These are phyloP conservation scores for Halcyon chelicuti DNA, from an alignment of 2,797 vertebrate genomes.

Conservation along the genomic window DNA sequence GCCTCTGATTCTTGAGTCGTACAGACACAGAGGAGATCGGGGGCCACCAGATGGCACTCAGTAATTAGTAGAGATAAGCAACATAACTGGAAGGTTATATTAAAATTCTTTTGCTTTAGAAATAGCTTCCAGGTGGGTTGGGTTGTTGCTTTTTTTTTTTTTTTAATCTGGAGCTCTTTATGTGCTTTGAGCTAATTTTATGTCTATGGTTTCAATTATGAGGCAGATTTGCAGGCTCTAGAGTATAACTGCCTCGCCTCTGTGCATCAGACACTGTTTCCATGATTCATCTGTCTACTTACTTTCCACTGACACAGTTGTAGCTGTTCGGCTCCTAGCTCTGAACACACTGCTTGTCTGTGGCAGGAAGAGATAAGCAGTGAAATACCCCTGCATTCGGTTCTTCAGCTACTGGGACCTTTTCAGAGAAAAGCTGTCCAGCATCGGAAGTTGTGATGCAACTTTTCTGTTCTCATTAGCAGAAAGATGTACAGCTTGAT, in stretches of 20 bases:
- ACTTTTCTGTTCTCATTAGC: slow-evolving; percentile 27
- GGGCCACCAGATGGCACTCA: slow-evolving; percentile 54
- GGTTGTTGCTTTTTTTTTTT: not conserved
- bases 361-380: slow-evolving; percentile 67
- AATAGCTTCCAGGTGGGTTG: not conserved
- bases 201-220: not conserved
- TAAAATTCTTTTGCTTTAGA: not conserved
- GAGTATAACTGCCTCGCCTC: not conserved
- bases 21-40: not conserved
- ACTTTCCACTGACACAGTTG: slow-evolving; percentile 56
- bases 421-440: slow-evolving; percentile 61
- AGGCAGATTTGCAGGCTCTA: not conserved
- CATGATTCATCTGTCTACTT: slow-evolving; percentile 48
- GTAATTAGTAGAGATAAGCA: slow-evolving; percentile 7
- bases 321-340: not conserved
- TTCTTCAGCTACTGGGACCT: slow-evolving; percentile 1
- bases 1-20: not conserved
- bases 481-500: slow-evolving; percentile 38
- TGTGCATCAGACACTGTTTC: slow-evolving; percentile 29
- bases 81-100: not conserved
- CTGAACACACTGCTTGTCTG: not conserved
- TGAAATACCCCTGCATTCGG: slow-evolving; percentile 26
- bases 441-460: slow-evolving; percentile 53
- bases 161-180: not conserved
- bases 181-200: not conserved